phyloP scores from a whole-genome alignment of 2,797 vertebrate genomes.

The Parambassis ranga region DNA sequence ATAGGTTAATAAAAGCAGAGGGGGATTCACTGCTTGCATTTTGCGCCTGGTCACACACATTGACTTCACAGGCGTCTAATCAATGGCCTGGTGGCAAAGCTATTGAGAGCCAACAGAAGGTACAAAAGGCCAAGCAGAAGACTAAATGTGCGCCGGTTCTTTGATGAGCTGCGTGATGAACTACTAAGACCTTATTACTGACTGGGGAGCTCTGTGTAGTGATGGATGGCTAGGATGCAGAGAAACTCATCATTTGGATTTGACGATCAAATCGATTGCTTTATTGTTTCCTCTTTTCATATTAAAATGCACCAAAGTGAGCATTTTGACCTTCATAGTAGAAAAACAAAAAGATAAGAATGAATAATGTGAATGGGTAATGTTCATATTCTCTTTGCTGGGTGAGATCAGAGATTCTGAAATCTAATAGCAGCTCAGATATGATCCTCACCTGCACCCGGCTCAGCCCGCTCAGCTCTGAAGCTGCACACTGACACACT shows the following conservation, averaged over 20 bases:
- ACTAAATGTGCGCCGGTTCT: conserved; percentile 16
- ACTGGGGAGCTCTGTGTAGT: neutral
- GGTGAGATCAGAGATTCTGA: neutral
- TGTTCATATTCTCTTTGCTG: conserved; percentile 7
- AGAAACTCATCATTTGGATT: neutral
- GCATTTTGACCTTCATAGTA: conserved; percentile 29
- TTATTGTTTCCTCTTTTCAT: conserved; percentile 15
- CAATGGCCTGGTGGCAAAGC: conserved; percentile 33
- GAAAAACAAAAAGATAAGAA: conserved; percentile 8
- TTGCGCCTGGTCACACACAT: conserved; percentile 37
- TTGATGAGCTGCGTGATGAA: neutral
- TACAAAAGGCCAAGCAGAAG: conserved; percentile 30
- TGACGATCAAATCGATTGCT: conserved; percentile 12
- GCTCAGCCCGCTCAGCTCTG: conserved; percentile 5
- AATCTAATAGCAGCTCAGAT: conserved; percentile 12
- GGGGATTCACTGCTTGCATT: conserved; percentile 39
- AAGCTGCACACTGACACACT: neutral
- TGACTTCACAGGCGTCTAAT: conserved; percentile 44
- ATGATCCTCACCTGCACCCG: neutral
- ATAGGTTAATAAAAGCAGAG: conserved; percentile 52
- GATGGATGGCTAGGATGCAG: neutral
- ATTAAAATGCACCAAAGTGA: conserved; percentile 18
- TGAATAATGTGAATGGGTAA: conserved; percentile 16
- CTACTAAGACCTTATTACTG: conserved; percentile 4
- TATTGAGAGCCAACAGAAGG: conserved; percentile 12